Evolutionary conservation across 64 coral and sea anemone species (phyloP), one percentile per base, ranked within the genome.

Genomic region (Acropora tenuis): DNA sequence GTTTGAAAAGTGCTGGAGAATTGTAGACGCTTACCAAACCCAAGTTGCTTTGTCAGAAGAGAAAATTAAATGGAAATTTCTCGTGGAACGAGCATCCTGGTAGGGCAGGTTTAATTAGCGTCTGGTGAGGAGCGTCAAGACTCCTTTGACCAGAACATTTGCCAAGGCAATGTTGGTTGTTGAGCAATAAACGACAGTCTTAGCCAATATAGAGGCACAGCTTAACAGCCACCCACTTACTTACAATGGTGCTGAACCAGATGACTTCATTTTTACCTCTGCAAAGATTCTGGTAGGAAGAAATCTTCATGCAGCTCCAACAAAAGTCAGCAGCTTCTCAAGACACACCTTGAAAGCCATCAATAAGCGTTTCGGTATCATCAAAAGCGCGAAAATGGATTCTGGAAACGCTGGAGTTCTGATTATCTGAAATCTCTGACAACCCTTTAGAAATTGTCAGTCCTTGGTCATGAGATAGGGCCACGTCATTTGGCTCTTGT

Each of bases 401-500:
- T 55, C 10, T 55, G 52, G 52, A 55, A 55, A 4, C 52, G 52
- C 10, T 55, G 52, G 52, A 5, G 10, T 55, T 5, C 52, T 7
- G 52, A 55, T 5, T 55, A 55, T 55, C 52, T 55, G 52, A 55
- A 55, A 4, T 55, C 52, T 10, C 52, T 55, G 52, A 55, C 52
- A 5, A 5, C 3, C 1, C 1, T 55, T 10, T 7, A 55, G 10
- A 55, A 10, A 55, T 72, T 2, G 13, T 72, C 3, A 17, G 18
- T 5, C 5, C 4, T 72, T 72, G 68, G 68, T 72, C 68, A 17
- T 30, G 68, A 40, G 2, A n/a, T 72, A 8, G 43, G n/a, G n/a
- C n/a, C n/a, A n/a, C n/a, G n/a, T n/a, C n/a, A 79, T 47, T 79
- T 57, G 49, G 78, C 58, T n/a, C 78, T 80, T 7, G 49, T 80